Conservation (phyloP, 2,888 invertebrate genomes). For the Eristalis pertinax region DNA sequence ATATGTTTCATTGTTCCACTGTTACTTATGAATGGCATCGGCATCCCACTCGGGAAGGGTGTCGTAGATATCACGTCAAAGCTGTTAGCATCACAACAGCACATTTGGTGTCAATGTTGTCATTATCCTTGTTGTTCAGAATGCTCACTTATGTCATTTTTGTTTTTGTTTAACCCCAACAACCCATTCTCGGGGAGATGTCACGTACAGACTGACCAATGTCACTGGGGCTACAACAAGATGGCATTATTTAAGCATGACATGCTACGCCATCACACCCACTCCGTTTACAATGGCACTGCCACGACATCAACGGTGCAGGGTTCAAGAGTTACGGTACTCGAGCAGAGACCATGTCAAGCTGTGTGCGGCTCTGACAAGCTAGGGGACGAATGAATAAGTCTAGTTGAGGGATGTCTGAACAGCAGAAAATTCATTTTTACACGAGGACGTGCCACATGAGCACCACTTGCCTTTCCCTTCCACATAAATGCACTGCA, state of each 20-base stretch:
- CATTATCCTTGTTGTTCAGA: constrained; percentile 40
- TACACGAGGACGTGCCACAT: no score
- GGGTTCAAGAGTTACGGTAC: neutral
- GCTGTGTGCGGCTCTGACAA: neutral
- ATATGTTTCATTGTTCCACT: constrained; percentile 1
- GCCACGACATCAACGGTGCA: neutral
- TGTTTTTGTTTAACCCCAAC: neutral
- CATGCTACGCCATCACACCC: constrained; percentile 34
- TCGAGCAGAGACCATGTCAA: constrained; percentile 39
- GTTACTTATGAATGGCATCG: constrained; percentile 34
- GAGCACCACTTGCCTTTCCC: no score
- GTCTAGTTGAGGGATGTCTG: neutral
- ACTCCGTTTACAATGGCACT: neutral
- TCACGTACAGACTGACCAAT: constrained; percentile 65
- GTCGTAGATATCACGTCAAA: constrained; percentile 31
- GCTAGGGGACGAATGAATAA: neutral
- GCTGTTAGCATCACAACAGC: constrained; percentile 20
- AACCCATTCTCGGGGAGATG: constrained; percentile 14
- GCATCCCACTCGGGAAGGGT: constrained; percentile 24
- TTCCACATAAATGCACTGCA: neutral
- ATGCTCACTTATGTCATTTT: neutral
- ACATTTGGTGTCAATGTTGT: constrained; percentile 21
- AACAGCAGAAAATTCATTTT: no score
- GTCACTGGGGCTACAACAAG: constrained; percentile 37
- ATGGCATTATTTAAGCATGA: constrained; percentile 37